Evolutionary conservation across 2,113 vertebrate genomes (phyloP), one percentile per base, ranked within the genome.

Genomic region (Melozone crissalis): DNA sequence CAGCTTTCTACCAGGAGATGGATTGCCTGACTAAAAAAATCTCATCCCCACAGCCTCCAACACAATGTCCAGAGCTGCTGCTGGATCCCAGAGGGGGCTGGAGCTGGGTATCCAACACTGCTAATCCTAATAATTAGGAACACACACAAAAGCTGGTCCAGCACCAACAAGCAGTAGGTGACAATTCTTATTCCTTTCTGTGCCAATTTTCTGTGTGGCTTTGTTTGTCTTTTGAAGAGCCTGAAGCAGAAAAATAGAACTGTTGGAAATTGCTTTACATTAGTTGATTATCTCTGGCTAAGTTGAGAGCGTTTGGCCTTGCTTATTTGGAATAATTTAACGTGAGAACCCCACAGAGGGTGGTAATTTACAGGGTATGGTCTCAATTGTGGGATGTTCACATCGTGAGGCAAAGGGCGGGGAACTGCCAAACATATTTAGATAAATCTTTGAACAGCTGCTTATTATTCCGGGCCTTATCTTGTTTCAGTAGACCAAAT

Each of bases 271-370:
- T 93, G 86, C 57, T 81, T 94, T 88, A 57, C 21, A 78, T 96
- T 90, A 93, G 88, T 89, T 90, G 86, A 96, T 95, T 96, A 96
- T 95, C 86, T 96, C 88, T 93, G 84, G 88, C 71, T 87, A 94
- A 92, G 80, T 89, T 83, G 92, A 90, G 84, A 92, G 84, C 67
- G 77, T 94, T 97, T 93, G 93, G 92, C 87, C 86, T 93, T 72
- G 83, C 74, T 94, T 92, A 89, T 90, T 93, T 78, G 84, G 75
- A 79, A 93, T 92, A 93, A 93, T 87, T 94, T 67, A 51, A 88
- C 10, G 37, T 8, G 63, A 87, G 90, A 69, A 89, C 78, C 92
- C 89, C 93, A 58, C 0, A 11, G 95, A 94, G 88, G 88, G 65
- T 43, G 66, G 73, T 90, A 94, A 95, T 96, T 96, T 93, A 46